Base-by-base conservation (phyloP, 2,888 invertebrate genomes). In the Rhyacophila evoluta region DNA sequence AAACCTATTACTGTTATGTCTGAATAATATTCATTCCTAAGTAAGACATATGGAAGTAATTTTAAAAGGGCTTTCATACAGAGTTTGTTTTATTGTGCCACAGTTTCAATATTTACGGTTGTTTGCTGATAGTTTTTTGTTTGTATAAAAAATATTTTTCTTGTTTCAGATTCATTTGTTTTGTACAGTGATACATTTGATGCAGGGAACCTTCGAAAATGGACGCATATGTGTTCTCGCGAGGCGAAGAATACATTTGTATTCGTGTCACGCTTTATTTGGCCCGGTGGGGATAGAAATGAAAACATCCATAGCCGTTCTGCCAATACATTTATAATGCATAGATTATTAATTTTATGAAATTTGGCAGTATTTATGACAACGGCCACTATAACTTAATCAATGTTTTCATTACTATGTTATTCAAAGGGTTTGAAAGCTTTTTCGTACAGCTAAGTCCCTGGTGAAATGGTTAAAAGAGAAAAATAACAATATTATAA, bases 211-310 rank as follows among this genome's bases (percentile, higher is more conserved):
- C 55, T 55, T 55, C 19, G 55, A 8, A 55, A 55, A 55, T 55
- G 19, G 55, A 19, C 55, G 19, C 55, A 55, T 55, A 55, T 55
- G 55, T 55, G 19, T 19, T 55, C 55, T 55, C 55, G 10, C 19
- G 55, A 19, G 55, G 55, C 55, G 55, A 55, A 55, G 19, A 55
- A 19, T 19, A 41, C 39, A 73, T 73, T 72, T 77, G 77, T 69
- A 77, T 72, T 73, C 72, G 38, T 67, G 72, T 69, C 77, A 72
- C 77, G 77, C 19, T 77, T 76, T 72, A 72, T 77, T 77, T 77
- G 77, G 68, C 19, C 68, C 77, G 77, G 37, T 73, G 77, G 77
- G 77, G 69, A 39, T 67, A 73, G 72, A 68, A 73, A 77, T 77
- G 77, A 68, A 77, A 77, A 73, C 72, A 77, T 55, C 27, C 77